Evolutionary conservation across 2,888 invertebrate genomes (phyloP).

Genomic region (Thereva unica): DNA sequence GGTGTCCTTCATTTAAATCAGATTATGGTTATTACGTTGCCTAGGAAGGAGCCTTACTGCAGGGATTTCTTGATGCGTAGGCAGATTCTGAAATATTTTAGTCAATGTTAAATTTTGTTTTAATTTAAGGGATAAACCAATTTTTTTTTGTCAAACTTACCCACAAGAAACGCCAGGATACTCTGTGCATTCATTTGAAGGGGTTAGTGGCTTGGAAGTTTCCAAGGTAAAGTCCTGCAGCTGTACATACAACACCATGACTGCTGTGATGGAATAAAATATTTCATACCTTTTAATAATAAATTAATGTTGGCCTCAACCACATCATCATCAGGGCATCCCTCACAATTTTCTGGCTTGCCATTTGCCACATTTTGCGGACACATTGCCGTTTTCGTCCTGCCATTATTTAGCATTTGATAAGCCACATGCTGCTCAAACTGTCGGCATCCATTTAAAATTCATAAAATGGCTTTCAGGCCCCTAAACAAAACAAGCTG

Average conservation of each 20-base stretch:
- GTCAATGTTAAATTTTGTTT: too few species aligned
- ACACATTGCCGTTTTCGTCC: constrained; percentile 21
- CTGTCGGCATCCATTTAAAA: constrained; percentile 10
- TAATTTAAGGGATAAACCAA: too few species aligned
- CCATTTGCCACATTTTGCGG: constrained; percentile 21
- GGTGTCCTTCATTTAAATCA: too few species aligned
- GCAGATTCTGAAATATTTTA: too few species aligned
- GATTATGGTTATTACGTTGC: too few species aligned
- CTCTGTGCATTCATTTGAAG: too few species aligned
- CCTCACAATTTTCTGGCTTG: constrained; percentile 1
- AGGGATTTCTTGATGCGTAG: too few species aligned
- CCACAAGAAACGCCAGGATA: too few species aligned
- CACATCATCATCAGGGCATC: not conserved
- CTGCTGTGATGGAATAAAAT: not conserved
- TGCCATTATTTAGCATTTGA: constrained; percentile 5
- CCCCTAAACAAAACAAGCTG: constrained; percentile 24
- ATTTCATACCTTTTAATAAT: constrained; percentile 9
- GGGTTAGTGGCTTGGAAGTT: not conserved
- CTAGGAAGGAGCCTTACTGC: too few species aligned
- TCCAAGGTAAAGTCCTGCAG: not conserved
- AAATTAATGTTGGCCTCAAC: constrained; percentile 20
- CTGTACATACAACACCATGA: not conserved
- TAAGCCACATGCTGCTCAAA: not conserved
- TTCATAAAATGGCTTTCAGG: constrained; percentile 25
- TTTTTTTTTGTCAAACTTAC: too few species aligned